These are phyloP conservation scores for Euthynnus affinis DNA, from an alignment of 2,797 vertebrate genomes.

Conservation along the genomic window DNA sequence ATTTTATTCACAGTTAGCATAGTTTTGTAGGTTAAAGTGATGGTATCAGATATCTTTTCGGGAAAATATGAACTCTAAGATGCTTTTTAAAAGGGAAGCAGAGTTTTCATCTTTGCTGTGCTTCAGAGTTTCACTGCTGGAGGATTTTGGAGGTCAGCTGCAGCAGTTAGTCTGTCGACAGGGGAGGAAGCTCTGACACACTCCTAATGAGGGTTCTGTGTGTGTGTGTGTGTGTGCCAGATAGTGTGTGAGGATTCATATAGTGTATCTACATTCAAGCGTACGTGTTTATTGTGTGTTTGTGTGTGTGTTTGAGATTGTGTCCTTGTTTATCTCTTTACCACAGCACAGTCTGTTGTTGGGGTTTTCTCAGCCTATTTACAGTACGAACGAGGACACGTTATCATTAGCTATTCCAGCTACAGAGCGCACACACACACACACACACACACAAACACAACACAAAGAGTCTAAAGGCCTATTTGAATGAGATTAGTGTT, in stretches of 20 bases:
- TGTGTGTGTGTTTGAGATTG: too few relatives aligned
- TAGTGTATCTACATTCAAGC: background rate
- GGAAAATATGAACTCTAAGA: background rate
- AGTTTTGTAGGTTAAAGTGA: too few relatives aligned
- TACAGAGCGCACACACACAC: too few relatives aligned
- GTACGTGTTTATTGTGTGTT: slow-evolving; percentile 10
- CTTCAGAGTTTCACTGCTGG: slow-evolving; percentile 18
- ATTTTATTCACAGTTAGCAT: background rate
- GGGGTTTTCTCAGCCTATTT: slow-evolving; percentile 65
- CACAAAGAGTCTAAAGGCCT: slow-evolving; percentile 17
- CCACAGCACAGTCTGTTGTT: slow-evolving; percentile 48
- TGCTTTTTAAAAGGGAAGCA: background rate
- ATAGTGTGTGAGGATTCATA: background rate
- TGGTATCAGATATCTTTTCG: too few relatives aligned
- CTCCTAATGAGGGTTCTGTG: slow-evolving; percentile 36
- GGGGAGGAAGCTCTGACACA: slow-evolving; percentile 36
- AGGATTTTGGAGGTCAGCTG: slow-evolving; percentile 55
- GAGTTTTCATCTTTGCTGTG: slow-evolving; percentile 1
- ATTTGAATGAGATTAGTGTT: slow-evolving; percentile 45
- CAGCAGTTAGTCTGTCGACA: slow-evolving; percentile 33
- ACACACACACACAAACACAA: slow-evolving; percentile 5
- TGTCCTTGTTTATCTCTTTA: slow-evolving; percentile 55
- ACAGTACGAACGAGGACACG: slow-evolving; percentile 46
- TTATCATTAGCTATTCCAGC: slow-evolving; percentile 57
- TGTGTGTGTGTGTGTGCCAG: slow-evolving; percentile 7